A percentile compares a stretch with the other conserved stretches of the same genome.
phyloP scores from a whole-genome alignment of 2,888 invertebrate genomes.

The Lithosia quadra region DNA sequence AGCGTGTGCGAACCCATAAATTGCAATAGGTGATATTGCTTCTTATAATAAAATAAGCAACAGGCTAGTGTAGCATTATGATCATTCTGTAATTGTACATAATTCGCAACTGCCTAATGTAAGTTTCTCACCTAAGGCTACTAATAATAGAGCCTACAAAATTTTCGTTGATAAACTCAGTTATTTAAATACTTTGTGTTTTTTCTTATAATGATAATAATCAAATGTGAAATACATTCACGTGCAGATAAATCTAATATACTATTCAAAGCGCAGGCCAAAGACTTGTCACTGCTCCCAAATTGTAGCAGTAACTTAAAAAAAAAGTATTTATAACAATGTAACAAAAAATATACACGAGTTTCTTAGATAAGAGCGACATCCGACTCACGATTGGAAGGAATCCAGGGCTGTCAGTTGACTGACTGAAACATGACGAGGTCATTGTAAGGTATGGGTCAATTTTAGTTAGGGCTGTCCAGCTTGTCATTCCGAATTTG shows the following conservation, averaged over 20 bases:
- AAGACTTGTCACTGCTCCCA: slow-evolving; percentile 10
- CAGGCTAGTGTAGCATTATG: too few relatives aligned
- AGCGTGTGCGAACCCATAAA: too few relatives aligned
- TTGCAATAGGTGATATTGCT: too few relatives aligned
- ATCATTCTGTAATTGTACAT: too few relatives aligned
- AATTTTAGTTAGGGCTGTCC: slow-evolving; percentile 21
- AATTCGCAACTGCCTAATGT: too few relatives aligned
- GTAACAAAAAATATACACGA: slow-evolving; percentile 38
- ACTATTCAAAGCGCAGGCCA: background rate
- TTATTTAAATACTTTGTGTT: too few relatives aligned
- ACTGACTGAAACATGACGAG: slow-evolving; percentile 57
- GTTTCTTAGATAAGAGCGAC: slow-evolving; percentile 69
- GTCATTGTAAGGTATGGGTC: slow-evolving; percentile 41
- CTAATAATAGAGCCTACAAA: too few relatives aligned
- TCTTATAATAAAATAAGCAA: too few relatives aligned
- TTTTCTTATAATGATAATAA: too few relatives aligned
- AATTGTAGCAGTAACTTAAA: slow-evolving; percentile 10
- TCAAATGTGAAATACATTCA: background rate
- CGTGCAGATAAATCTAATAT: background rate
- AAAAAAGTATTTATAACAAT: slow-evolving; percentile 18
- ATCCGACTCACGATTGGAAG: slow-evolving; percentile 76
- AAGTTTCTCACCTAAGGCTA: too few relatives aligned
- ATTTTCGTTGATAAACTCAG: too few relatives aligned
- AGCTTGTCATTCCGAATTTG: background rate
- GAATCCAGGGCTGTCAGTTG: slow-evolving; percentile 64